These are phyloP conservation scores for Redunca redunca DNA, from an alignment of 2,113 vertebrate species.

Conservation along the genomic window DNA sequence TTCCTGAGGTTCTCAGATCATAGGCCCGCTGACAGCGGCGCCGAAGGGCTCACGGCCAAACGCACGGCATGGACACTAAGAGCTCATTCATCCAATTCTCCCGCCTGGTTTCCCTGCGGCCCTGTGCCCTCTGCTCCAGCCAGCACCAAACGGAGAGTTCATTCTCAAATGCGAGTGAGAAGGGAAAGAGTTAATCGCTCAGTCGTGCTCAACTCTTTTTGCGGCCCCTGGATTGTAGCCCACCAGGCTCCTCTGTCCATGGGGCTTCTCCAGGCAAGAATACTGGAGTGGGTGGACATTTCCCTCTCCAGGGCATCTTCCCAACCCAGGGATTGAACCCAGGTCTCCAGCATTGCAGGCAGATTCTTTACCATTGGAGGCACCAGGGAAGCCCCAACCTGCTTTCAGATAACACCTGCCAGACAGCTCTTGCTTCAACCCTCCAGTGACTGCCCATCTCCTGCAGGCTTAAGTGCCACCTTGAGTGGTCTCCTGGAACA, in stretches of 20 bases:
- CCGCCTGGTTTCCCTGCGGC: neutral
- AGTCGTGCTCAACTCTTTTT: neutral
- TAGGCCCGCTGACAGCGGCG: neutral
- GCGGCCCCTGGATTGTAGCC: neutral
- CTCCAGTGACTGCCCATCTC: neutral
- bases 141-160: rapidly evolving
- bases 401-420: neutral
- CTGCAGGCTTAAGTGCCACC: neutral
- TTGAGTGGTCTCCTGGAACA: neutral
- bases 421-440: neutral
- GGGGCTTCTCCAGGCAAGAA: neutral
- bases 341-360: neutral
- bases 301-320: neutral
- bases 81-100: neutral
- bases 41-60: neutral
- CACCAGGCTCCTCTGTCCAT: neutral
- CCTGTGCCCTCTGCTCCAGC: neutral
- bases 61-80: rapidly evolving
- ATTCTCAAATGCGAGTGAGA: neutral
- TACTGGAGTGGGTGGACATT: neutral
- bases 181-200: neutral
- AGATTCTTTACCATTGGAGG: neutral
- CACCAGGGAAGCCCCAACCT: neutral
- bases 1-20: neutral
- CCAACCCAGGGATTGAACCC: neutral